These are phyloP conservation scores for Coracopsis vasa DNA, from an alignment of 2,113 vertebrate genomes.

Conservation along the genomic window DNA sequence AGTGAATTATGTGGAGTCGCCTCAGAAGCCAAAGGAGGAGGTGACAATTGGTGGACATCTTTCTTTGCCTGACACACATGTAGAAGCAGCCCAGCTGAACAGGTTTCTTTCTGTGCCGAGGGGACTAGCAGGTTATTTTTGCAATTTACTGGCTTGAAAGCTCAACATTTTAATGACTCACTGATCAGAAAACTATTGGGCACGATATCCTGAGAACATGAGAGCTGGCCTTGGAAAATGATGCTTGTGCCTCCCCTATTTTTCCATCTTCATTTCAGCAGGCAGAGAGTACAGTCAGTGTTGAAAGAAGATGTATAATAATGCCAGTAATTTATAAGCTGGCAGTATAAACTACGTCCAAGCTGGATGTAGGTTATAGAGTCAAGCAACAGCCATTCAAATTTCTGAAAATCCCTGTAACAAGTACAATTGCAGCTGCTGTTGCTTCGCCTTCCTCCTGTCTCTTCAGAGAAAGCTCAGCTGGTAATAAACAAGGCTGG, in stretches of 20 bases:
- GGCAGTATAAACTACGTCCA: not conserved
- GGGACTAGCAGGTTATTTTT: not conserved
- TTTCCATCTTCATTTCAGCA: not conserved
- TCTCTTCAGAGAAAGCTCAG: not conserved
- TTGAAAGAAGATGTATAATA: not conserved
- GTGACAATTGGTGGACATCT: not conserved
- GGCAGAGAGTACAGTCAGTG: not conserved
- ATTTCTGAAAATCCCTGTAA: not conserved
- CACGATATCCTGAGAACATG: not conserved
- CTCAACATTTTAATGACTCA: not conserved
- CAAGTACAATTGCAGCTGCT: not conserved
- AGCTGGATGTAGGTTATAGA: not conserved
- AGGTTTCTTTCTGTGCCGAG: not conserved
- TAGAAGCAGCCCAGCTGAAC: constrained; percentile 19
- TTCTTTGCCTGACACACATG: constrained; percentile 31
- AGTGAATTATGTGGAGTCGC: not conserved
- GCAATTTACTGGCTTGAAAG: not conserved
- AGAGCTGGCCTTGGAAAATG: not conserved
- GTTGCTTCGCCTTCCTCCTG: not conserved
- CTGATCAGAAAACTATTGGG: not conserved
- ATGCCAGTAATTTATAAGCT: constrained; percentile 4
- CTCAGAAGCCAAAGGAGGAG: not conserved
- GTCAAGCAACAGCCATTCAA: not conserved
- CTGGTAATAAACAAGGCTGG: not conserved
- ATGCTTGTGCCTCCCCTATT: not conserved